Conservation (phyloP, 35 echinoderm and acorn worm genomes). For the Amphiura filiformis region DNA sequence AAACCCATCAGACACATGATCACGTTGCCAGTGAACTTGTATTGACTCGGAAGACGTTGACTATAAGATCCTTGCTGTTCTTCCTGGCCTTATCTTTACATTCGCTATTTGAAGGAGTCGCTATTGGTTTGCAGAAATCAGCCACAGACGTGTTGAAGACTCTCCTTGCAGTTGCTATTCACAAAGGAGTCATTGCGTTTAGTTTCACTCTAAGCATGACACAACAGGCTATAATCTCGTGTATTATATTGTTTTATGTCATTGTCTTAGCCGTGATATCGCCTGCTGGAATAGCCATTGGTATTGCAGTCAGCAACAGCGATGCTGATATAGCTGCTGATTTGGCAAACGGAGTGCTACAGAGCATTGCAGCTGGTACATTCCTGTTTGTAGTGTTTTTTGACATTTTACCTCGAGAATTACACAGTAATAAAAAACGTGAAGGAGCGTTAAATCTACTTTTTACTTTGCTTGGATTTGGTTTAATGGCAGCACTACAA, state of each 20-base stretch:
- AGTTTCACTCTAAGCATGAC: constrained; percentile 27
- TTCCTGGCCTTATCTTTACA: constrained; percentile 28
- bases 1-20: background rate
- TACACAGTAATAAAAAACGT: background rate
- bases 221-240: background rate
- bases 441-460: constrained; percentile 12
- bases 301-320: background rate
- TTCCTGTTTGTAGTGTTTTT: constrained; percentile 42
- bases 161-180: constrained; percentile 17
- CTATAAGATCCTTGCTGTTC: constrained; percentile 11
- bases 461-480: constrained; percentile 36
- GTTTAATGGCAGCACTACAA: constrained; percentile 13
- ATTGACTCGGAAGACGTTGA: background rate
- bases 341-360: constrained; percentile 22
- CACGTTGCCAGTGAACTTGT: background rate
- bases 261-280: background rate
- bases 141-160: background rate
- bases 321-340: background rate
- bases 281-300: constrained; percentile 17
- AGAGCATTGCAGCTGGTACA: constrained; percentile 31
- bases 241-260: background rate
- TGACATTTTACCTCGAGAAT: constrained; percentile 23
- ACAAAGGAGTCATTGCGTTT: constrained; percentile 25
- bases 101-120: constrained; percentile 41
- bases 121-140: constrained; percentile 7